A percentile compares a stretch with the other conserved stretches of the same genome.
phyloP scores from a whole-genome alignment of 2,113 vertebrate species.

The Clarias macrocephalus region DNA sequence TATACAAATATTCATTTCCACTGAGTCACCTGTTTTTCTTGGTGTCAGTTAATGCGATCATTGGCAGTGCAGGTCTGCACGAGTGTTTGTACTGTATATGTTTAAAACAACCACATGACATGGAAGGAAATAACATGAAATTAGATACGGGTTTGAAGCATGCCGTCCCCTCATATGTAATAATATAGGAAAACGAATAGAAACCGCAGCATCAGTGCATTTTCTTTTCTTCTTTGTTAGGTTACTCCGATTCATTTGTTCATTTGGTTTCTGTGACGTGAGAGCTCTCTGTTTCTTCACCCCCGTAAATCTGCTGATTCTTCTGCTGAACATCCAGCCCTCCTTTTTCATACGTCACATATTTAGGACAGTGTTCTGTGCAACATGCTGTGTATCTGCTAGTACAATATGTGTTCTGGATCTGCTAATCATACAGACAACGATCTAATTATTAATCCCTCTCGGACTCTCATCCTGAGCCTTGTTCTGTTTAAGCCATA shows the following conservation, averaged over 20 bases:
- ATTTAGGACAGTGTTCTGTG: neutral
- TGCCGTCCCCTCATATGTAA: neutral
- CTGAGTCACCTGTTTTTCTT: constrained; percentile 45
- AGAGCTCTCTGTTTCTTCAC: neutral
- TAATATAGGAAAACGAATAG: neutral
- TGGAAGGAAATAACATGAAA: constrained; percentile 12
- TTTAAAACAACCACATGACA: neutral
- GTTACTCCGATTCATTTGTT: neutral
- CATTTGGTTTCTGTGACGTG: neutral
- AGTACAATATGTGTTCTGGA: neutral
- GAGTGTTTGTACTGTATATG: constrained; percentile 34
- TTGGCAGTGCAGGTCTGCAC: constrained; percentile 1
- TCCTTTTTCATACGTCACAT: neutral
- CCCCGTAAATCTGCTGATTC: neutral
- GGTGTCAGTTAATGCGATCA: neutral
- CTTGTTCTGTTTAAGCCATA: neutral
- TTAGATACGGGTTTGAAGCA: constrained; percentile 5
- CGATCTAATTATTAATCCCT: neutral
- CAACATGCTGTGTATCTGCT: neutral
- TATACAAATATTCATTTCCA: constrained; percentile 44
- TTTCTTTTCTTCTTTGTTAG: neutral
- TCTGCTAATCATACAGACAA: neutral
- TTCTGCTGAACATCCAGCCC: neutral
- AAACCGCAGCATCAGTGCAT: neutral
- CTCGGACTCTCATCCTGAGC: neutral